A percentile compares a stretch with the other conserved stretches of the same genome.
Conservation (phyloP, 2,113 vertebrate species). For the Megaptera novaeangliae region DNA sequence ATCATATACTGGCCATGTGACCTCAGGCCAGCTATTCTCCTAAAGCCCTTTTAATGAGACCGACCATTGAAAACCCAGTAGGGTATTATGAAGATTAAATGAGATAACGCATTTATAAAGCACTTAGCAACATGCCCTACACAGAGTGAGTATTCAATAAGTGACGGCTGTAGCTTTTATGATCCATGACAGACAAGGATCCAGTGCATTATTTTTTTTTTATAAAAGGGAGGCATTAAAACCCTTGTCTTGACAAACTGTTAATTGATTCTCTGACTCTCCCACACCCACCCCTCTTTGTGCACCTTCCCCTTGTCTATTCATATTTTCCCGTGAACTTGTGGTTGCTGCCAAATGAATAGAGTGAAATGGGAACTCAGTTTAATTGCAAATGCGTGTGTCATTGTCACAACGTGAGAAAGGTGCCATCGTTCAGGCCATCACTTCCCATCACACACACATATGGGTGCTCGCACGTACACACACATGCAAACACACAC, state of each 20-base stretch:
- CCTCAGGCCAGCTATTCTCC: neutral
- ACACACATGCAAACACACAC: neutral
- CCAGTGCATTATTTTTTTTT: constrained; percentile 12
- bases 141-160: neutral
- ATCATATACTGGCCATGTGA: neutral
- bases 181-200: constrained; percentile 34
- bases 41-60: neutral
- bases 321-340: constrained; percentile 41
- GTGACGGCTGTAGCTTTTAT: neutral
- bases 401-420: constrained; percentile 37
- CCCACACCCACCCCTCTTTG: neutral
- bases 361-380: constrained; percentile 18
- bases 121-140: neutral
- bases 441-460: neutral
- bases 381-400: constrained; percentile 44
- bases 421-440: neutral
- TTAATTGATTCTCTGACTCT: constrained; percentile 60
- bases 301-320: constrained; percentile 1
- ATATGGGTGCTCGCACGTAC: neutral
- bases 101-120: constrained; percentile 18
- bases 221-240: constrained; percentile 17
- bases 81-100: constrained; percentile 1
- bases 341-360: constrained; percentile 32
- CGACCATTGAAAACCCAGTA: neutral
- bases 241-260: constrained; percentile 49